Conservation (phyloP, 2,113 vertebrate genomes). For the Chamaetylas fuelleborni region DNA sequence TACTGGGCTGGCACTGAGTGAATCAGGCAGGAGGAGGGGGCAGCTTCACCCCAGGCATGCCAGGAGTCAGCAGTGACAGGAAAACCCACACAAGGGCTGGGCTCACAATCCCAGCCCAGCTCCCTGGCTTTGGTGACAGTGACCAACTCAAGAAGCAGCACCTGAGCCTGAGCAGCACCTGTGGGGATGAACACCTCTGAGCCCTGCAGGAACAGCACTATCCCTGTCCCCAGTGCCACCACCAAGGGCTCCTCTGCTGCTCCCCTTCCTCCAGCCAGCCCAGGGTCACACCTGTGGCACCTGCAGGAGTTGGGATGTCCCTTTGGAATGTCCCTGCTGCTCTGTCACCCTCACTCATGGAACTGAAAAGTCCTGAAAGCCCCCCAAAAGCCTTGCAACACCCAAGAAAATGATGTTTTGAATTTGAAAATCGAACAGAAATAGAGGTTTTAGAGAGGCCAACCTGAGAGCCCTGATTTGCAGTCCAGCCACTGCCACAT, state of each 20-base stretch:
- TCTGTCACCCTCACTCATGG: neutral
- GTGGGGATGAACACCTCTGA: neutral
- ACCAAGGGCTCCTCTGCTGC: neutral
- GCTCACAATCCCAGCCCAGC: neutral
- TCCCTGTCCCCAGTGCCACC: neutral
- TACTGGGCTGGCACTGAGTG: neutral
- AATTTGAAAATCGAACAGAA: neutral
- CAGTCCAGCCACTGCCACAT: neutral
- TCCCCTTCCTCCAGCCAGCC: neutral
- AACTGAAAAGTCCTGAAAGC: neutral
- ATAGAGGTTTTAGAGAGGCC: neutral
- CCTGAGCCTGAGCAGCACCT: neutral
- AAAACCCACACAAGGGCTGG: neutral
- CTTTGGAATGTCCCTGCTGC: neutral
- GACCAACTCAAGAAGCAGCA: neutral
- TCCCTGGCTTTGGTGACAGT: neutral
- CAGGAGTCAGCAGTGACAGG: neutral
- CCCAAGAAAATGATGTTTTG: neutral
- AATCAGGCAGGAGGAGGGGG: neutral
- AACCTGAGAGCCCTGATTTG: neutral
- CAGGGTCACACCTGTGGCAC: neutral
- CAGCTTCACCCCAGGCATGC: neutral
- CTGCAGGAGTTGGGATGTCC: neutral
- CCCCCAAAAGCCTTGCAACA: neutral
- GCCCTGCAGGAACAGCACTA: rapidly evolving